Base-by-base conservation (phyloP, 2,888 invertebrate genomes). In the Cheilosia vernalis region DNA sequence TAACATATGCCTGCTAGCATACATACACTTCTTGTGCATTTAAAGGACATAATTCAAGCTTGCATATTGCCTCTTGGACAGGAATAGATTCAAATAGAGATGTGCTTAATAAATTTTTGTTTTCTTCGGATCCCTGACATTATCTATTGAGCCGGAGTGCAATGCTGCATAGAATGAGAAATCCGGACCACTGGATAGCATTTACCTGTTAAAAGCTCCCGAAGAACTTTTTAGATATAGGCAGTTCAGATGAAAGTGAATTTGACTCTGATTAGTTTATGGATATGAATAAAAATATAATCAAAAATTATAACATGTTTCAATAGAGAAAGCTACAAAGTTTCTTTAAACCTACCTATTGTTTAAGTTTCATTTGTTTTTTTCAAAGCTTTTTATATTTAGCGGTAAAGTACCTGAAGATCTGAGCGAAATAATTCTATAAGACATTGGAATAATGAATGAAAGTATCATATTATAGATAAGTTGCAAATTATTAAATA, bases 101-200 rank as follows among this genome's bases (percentile, higher is more conserved):
- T n/a, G n/a, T 21, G 21, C 21, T 21, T 51, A 51, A 27, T 13
- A 51, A 27, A 51, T 51, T 51, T 24, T 13, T 51, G 27, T 27
- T 51, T 51, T 51, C 27, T 19, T 51, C 27, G 19, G 24, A 51
- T 27, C 21, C 51, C n/a, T 51, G n/a, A n/a, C n/a, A n/a, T n/a
- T n/a, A 51, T 24, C 51, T 24, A 24, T 51, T 27, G 21, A 51
- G 51, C 21, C n/a, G 9, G 47, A 47, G 47, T 17, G 7, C 47
- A 17, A 19, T 47, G 47, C n/a, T 47, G n/a, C 47, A 47, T 7
- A 24, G 2, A 24, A 24, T 2, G 4, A 19, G 47, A 47, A 47
- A 47, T 7, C 13, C 7, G 4, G 3, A 0, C 17, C 47, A 47
- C n/a, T n/a, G n/a, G n/a, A n/a, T n/a, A n/a, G n/a, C n/a, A n/a